Conservation (phyloP, 1,140 invertebrate species). For the Zophobas morio region DNA sequence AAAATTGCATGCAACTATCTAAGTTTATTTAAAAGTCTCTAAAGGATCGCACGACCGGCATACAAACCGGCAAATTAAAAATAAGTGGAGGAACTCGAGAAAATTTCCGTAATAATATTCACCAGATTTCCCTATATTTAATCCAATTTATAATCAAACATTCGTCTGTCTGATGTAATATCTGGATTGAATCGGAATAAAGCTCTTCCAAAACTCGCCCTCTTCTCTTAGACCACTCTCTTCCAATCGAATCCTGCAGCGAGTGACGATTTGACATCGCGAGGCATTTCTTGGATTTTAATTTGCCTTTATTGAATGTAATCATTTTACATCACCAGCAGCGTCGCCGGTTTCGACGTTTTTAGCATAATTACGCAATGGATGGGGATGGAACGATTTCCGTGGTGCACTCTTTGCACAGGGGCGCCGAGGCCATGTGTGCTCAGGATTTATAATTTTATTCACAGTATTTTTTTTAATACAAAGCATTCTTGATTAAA, state of each 20-base stretch:
- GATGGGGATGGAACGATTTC: neutral
- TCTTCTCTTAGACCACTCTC: constrained; percentile 20
- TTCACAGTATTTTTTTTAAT: too few species aligned
- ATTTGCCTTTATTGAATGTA: constrained; percentile 33
- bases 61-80: constrained; percentile 52
- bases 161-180: constrained; percentile 52
- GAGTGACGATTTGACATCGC: constrained; percentile 25
- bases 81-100: constrained; percentile 39
- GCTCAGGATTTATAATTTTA: too few species aligned
- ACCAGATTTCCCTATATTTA: constrained; percentile 52
- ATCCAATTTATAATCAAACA: constrained; percentile 57
- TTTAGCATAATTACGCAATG: constrained; percentile 25
- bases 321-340: constrained; percentile 33
- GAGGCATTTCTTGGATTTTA: constrained; percentile 33
- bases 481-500: too few species aligned
- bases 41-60: constrained; percentile 29
- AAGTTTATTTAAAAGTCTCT: constrained; percentile 49
- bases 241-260: constrained; percentile 17
- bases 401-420: neutral
- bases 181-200: constrained; percentile 52
- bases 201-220: constrained; percentile 18
- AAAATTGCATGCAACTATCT: constrained; percentile 39
- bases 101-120: constrained; percentile 52
- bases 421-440: too few species aligned
- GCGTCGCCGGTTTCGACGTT: neutral